phyloP scores from a whole-genome alignment of 1,140 invertebrate species.

The Panonychus citri region DNA sequence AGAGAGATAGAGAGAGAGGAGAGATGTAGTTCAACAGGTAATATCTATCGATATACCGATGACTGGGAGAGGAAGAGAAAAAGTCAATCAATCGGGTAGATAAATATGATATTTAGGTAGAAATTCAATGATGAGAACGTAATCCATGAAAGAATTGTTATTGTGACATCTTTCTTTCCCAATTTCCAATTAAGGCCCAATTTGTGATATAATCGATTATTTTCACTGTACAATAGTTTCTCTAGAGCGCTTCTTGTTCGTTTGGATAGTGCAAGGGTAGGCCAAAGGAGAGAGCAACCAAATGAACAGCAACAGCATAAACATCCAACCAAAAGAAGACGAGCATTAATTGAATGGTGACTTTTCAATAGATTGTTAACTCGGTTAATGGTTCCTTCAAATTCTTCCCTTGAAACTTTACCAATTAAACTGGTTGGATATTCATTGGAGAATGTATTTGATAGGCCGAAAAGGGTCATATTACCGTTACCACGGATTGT shows the following conservation, averaged over 20 bases:
- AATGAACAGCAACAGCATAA: constrained; percentile 13
- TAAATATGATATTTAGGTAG: constrained; percentile 11
- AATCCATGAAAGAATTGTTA: constrained; percentile 13
- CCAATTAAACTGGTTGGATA: constrained; percentile 11
- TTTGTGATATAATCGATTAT: constrained; percentile 10
- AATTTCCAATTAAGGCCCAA: constrained; percentile 12
- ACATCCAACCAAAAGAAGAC: constrained; percentile 11
- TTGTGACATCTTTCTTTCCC: constrained; percentile 7
- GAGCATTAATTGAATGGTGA: constrained; percentile 11
- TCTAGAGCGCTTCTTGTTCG: constrained; percentile 8
- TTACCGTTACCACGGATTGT: constrained; percentile 12
- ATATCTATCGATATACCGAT: too few species aligned
- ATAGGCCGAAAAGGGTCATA: constrained; percentile 12
- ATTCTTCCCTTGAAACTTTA: constrained; percentile 10
- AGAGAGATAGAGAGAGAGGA: too few species aligned
- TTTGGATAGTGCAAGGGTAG: constrained; percentile 11
- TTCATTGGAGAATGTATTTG: constrained; percentile 5
- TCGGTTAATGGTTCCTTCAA: constrained; percentile 5
- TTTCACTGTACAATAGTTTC: constrained; percentile 11
- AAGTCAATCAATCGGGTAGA: constrained; percentile 11
- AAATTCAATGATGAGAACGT: constrained; percentile 12
- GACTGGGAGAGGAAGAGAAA: too few species aligned
- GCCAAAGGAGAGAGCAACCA: constrained; percentile 12
- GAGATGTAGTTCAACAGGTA: too few species aligned
- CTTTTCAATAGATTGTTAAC: constrained; percentile 7